These are phyloP conservation scores for Pangasius sanitwongsei DNA, from an alignment of 2,797 vertebrate species.

Conservation along the genomic window DNA sequence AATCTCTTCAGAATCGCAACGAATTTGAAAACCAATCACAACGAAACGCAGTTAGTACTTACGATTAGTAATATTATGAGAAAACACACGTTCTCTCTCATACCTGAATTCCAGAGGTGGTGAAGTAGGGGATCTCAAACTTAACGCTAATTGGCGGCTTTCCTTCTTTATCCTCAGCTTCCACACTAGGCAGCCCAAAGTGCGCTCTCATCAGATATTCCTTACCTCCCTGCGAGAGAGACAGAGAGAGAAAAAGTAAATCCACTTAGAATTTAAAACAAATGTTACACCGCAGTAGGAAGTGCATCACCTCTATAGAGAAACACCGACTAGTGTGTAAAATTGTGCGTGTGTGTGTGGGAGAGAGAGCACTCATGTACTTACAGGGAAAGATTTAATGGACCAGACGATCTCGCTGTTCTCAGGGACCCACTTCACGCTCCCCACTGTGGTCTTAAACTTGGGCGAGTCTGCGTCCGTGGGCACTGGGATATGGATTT, in stretches of 20 bases:
- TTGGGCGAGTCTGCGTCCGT: slow-evolving; percentile 97
- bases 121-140: slow-evolving; percentile 99
- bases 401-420: slow-evolving; percentile 99
- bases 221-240: slow-evolving; percentile 86
- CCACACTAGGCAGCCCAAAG: slow-evolving; percentile 95
- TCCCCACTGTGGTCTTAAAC: slow-evolving; percentile 98
- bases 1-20: background rate
- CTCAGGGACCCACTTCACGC: slow-evolving; percentile 98
- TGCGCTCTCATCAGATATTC: slow-evolving; percentile 98
- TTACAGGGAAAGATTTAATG: slow-evolving; percentile 98
- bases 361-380: slow-evolving; percentile 47
- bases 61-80: too few species aligned
- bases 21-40: background rate
- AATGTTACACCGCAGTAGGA: background rate
- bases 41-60: background rate
- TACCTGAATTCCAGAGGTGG: slow-evolving; percentile 98
- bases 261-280: background rate
- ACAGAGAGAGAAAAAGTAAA: background rate
- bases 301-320: background rate
- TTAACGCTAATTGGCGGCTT: slow-evolving; percentile 98
- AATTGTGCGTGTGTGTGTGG: background rate
- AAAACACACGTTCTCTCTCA: background rate
- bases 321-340: background rate
- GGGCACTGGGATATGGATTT: slow-evolving; percentile 98
- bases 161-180: slow-evolving; percentile 98